Evolutionary conservation across 2,113 vertebrate species (phyloP).

Genomic region (Dipodomys stephensi): DNA sequence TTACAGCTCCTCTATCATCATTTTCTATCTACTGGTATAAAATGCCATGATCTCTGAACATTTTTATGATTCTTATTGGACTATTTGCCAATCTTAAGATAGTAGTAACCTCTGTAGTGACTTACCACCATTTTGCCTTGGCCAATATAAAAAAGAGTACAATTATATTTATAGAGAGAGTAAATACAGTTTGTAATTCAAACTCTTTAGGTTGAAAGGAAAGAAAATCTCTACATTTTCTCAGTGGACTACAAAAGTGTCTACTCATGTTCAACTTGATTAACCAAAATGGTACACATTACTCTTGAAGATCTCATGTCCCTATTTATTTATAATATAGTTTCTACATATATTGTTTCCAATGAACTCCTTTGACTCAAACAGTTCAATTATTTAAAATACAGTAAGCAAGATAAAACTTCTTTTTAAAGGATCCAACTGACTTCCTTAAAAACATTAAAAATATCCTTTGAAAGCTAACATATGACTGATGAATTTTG

Average conservation of each 20-base stretch:
- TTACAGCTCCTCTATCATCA: neutral
- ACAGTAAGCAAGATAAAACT: neutral
- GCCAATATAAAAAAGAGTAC: neutral
- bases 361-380: neutral
- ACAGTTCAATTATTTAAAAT: conserved; percentile 27
- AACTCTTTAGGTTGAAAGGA: neutral
- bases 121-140: neutral
- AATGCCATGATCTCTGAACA: neutral
- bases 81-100: neutral
- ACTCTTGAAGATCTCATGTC: neutral
- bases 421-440: neutral
- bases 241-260: neutral
- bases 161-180: neutral
- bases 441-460: neutral
- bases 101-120: neutral
- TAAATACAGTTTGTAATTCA: neutral
- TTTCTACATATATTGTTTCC: neutral
- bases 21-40: neutral
- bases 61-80: neutral
- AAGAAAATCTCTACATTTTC: neutral
- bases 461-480: neutral
- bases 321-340: neutral
- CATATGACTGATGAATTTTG: neutral
- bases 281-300: neutral
- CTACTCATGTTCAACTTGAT: neutral